These are phyloP conservation scores for Clostera curtula DNA, from an alignment of 2,888 invertebrate species.

Conservation along the genomic window DNA sequence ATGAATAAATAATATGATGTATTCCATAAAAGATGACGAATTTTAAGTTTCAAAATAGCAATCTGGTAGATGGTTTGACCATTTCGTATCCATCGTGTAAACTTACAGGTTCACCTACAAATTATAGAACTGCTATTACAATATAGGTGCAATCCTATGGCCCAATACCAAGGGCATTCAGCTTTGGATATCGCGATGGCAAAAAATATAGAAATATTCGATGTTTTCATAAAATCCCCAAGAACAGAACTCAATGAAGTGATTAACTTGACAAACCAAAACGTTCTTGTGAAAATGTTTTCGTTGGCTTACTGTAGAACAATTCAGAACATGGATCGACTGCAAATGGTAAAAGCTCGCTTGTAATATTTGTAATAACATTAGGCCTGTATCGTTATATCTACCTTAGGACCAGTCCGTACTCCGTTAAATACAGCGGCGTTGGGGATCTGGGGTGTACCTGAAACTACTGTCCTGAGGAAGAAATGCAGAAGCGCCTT, in stretches of 20 bases:
- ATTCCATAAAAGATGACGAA: too few relatives aligned
- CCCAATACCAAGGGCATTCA: conserved; percentile 42
- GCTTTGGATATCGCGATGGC: conserved; percentile 42
- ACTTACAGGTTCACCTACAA: conserved; percentile 33
- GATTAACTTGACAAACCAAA: conserved; percentile 48
- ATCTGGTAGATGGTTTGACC: background rate
- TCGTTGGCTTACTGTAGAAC: conserved; percentile 35
- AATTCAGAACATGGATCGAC: conserved; percentile 26
- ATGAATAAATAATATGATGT: too few relatives aligned
- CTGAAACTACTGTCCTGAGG: too few relatives aligned
- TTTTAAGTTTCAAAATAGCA: conserved; percentile 1
- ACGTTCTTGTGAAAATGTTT: conserved; percentile 50
- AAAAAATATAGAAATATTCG: conserved; percentile 31
- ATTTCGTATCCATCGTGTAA: background rate
- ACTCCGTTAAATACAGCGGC: too few relatives aligned
- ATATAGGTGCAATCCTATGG: conserved; percentile 36
- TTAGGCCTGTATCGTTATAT: background rate
- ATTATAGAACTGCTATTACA: conserved; percentile 43
- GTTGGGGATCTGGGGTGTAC: too few relatives aligned
- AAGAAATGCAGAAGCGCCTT: too few relatives aligned
- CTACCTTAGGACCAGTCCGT: too few relatives aligned
- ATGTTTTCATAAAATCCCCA: conserved; percentile 42
- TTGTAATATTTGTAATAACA: conserved; percentile 4
- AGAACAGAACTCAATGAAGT: conserved; percentile 41
- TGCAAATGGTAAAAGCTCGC: conserved; percentile 35